Evolutionary conservation across 1,140 invertebrate species (phyloP), one percentile per base, ranked within the genome.

Genomic region (Alviniconcha marisindica): DNA sequence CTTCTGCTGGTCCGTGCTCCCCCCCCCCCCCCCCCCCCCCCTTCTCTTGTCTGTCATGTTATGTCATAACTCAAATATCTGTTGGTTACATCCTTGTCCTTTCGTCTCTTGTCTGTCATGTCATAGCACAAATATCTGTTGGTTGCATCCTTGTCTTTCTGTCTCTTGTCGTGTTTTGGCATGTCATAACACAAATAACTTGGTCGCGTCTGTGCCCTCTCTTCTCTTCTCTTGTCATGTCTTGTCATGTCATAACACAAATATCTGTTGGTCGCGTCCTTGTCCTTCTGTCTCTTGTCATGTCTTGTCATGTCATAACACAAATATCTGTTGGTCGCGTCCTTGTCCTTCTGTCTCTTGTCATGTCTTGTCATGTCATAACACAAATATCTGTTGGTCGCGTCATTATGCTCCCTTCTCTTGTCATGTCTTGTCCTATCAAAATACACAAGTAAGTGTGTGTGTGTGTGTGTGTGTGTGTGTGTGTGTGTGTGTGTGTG

Each of bases 1-100:
- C 83, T 90, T 90, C 87, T 90, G 90, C 88, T 90, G 90, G 90
- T 90, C 31, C 77, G 83, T 84, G 28, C 31, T 10, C 21, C 33
- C 36, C 18, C 21, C 44, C 18, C 18, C 18, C 18, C 44, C 7
- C 44, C 44, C 18, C 18, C 5, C 44, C 7, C 69, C n/a, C 1
- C 69, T 36, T 38, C 4, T 71, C 33, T 18, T 12, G 69, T 71
- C 69, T 71, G 0, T 36, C n/a, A 28, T 28, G n/a, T 69, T n/a
- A 14, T 69, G 12, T 69, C 63, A 24, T 69, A 1, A 24, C n/a
- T 31, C n/a, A 2, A 21, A 15, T 28, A n/a, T 31, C 15, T 2
- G 15, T 36, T 69, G 0, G 63, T 69, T 12, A 2, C n/a, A n/a
- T 69, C n/a, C 18, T 71, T 69, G 63, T 69, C n/a, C 18, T 71